Evolutionary conservation across 2,113 vertebrate species (phyloP), one percentile per base, ranked within the genome.

Genomic region (Oryzias celebensis): DNA sequence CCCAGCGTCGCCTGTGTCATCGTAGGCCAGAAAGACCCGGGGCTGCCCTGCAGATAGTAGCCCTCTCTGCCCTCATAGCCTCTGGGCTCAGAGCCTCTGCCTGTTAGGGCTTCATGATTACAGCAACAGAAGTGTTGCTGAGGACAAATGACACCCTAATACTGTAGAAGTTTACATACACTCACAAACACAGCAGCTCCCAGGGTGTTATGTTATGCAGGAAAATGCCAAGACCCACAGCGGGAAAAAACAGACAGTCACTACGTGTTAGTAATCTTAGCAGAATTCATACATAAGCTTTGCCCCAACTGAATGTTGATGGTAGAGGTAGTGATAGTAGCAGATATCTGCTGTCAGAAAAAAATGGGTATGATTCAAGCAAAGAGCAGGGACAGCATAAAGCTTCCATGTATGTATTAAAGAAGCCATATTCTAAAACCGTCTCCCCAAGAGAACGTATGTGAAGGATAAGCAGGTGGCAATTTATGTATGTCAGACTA

Each of bases 41-140:
- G 75, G 91, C 84, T 71, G 52, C 74, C 92, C 75, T 54, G 67
- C 68, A 73, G 90, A 61, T 41, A 80, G 65, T 43, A 67, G 86
- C 80, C 70, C 80, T 80, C 83, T 86, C 73, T 89, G 87, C 83
- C 83, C 88, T 83, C 52, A 51, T 60, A 62, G 80, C 85, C 80
- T 62, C 51, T 23, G 73, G 87, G 73, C 62, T 68, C 68, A 64
- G 45, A 68, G 78, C 77, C 65, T 82, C 65, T 63, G 65, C 76
- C 86, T 87, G 77, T 80, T 55, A 57, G 72, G 63, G 74, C 69
- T 54, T 84, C 63, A 75, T 85, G 86, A 89, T 88, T 82, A 85
- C 57, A 82, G 77, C 67, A 51, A 20, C 52, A 66, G 64, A 86
- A 71, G 53, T 16, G 45, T 77, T 69, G 58, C 45, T 47, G 62